phyloP scores from a whole-genome alignment of 2,888 invertebrate species.

The Phortica magna region DNA sequence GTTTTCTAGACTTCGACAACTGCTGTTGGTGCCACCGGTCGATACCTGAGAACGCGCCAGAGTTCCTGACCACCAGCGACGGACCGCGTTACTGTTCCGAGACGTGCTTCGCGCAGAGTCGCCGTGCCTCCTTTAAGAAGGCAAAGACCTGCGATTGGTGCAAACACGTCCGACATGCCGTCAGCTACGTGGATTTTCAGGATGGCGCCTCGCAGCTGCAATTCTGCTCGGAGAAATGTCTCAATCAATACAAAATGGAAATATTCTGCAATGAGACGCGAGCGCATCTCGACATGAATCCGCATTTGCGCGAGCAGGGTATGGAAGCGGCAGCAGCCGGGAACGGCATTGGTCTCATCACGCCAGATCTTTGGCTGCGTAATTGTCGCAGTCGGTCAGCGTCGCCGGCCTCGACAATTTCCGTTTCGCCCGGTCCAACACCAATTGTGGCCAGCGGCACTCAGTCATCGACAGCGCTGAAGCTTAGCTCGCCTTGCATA shows the following conservation, averaged over 20 bases:
- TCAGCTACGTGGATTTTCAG: constrained; percentile 94
- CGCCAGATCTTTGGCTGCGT: constrained; percentile 93
- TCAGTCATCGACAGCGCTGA: constrained; percentile 31
- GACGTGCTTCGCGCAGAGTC: constrained; percentile 92
- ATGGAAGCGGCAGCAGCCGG: constrained; percentile 67
- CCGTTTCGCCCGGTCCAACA: constrained; percentile 79
- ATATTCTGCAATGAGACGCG: constrained; percentile 96
- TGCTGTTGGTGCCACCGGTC: constrained; percentile 88
- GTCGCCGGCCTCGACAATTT: constrained; percentile 81
- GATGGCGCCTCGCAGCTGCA: constrained; percentile 94
- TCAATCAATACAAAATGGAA: constrained; percentile 98
- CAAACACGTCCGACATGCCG: constrained; percentile 91
- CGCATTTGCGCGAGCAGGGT: constrained; percentile 82
- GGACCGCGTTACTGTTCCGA: constrained; percentile 86
- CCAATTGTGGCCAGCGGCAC: constrained; percentile 33
- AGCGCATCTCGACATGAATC: constrained; percentile 92
- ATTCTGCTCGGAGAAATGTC: constrained; percentile 94
- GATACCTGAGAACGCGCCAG: constrained; percentile 80
- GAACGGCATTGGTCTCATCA: constrained; percentile 82
- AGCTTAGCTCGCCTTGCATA: constrained; percentile 50
- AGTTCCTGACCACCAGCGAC: constrained; percentile 79
- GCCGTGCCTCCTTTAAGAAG: constrained; percentile 92
- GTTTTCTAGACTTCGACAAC: constrained; percentile 80
- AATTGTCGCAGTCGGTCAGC: constrained; percentile 86
- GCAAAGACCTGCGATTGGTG: constrained; percentile 97